phyloP scores from a whole-genome alignment of 2,888 invertebrate species.

The Branchipolynoe longqiensis region DNA sequence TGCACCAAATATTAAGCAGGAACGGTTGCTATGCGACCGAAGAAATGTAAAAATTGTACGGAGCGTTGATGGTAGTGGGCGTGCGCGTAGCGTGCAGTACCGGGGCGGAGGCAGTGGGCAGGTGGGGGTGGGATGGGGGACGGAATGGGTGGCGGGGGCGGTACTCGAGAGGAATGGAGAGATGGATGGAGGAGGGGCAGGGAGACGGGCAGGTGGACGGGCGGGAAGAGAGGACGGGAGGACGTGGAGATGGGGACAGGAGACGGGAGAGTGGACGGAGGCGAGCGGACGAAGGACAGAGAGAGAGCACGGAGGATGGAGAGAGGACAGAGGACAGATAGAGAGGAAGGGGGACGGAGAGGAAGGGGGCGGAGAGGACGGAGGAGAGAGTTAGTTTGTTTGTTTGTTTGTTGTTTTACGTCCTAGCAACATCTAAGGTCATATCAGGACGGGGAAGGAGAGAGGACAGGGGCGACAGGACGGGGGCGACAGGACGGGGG shows the following conservation, averaged over 20 bases:
- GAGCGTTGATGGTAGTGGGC: not conserved
- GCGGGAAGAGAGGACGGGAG: too few relatives aligned
- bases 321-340: not conserved
- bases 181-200: not conserved
- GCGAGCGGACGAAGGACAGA: not conserved
- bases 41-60: slow-evolving; percentile 36
- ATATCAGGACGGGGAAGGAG: not conserved
- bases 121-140: too few relatives aligned
- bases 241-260: not conserved
- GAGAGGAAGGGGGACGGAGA: not conserved
- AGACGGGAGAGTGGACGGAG: not conserved
- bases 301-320: not conserved
- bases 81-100: not conserved
- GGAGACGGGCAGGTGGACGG: not conserved
- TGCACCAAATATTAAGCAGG: slow-evolving; percentile 41
- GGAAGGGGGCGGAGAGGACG: not conserved
- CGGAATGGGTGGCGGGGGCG: not conserved
- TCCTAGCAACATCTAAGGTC: too few relatives aligned
- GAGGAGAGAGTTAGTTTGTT: too few relatives aligned
- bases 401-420: too few relatives aligned
- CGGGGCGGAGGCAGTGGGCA: not conserved
- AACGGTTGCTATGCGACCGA: slow-evolving; percentile 42
- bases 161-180: not conserved
- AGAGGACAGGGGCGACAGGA: not conserved
- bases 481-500: too few relatives aligned